Percentiles rank a stretch among this genome's conserved stretches.
Conservation (phyloP, 2,888 invertebrate genomes). For the Biston stratarius region DNA sequence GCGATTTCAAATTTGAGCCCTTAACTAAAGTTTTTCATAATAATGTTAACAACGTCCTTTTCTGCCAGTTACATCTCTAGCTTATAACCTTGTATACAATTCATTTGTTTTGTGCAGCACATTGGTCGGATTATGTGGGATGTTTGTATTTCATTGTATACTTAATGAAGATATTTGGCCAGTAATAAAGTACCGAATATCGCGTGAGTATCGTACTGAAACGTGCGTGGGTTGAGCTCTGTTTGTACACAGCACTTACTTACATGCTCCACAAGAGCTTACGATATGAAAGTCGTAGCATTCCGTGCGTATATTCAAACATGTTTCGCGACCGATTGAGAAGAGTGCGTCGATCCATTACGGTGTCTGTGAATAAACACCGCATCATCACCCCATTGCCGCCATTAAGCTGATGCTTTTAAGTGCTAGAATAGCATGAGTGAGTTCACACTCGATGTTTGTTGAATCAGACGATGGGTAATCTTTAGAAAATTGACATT, state of each 20-base stretch:
- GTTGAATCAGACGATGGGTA: slow-evolving; percentile 62
- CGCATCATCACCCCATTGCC: slow-evolving; percentile 61
- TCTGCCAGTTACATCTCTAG: too few relatives aligned
- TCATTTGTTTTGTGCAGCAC: too few relatives aligned
- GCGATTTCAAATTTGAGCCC: too few relatives aligned
- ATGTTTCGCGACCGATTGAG: slow-evolving; percentile 78
- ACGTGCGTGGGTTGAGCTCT: slow-evolving; percentile 37
- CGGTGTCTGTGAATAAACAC: slow-evolving; percentile 72
- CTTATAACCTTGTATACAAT: too few relatives aligned
- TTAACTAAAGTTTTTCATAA: too few relatives aligned
- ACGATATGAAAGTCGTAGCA: slow-evolving; percentile 78
- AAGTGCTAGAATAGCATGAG: slow-evolving; percentile 55
- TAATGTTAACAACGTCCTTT: too few relatives aligned
- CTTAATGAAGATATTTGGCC: too few relatives aligned
- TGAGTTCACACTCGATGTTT: slow-evolving; percentile 62
- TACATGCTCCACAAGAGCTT: slow-evolving; percentile 57
- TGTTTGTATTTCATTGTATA: too few relatives aligned
- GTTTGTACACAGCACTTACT: slow-evolving; percentile 58
- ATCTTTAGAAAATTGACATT: slow-evolving; percentile 80
- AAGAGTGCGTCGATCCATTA: slow-evolving; percentile 80
- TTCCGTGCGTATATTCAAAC: slow-evolving; percentile 70
- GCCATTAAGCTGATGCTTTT: slow-evolving; percentile 54
- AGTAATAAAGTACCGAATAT: slow-evolving; percentile 43
- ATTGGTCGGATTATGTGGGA: too few relatives aligned
- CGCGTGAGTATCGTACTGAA: slow-evolving; percentile 46